Percentiles rank a stretch among this genome's conserved stretches.
These are phyloP conservation scores for Microplitis demolitor DNA, from an alignment of 1,140 invertebrate genomes.

Conservation along the genomic window DNA sequence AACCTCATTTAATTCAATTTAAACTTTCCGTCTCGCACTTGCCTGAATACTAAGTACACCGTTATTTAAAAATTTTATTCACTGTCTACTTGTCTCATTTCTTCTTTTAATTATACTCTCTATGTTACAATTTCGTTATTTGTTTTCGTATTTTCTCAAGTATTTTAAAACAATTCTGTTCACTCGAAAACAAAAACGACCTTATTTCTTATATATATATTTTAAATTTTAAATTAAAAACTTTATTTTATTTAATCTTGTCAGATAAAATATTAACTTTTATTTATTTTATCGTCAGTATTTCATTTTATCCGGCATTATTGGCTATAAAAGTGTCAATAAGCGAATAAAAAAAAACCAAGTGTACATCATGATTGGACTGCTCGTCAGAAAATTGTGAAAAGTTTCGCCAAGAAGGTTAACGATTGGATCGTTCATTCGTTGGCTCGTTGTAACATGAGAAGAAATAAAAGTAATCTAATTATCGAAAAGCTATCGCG, in stretches of 20 bases:
- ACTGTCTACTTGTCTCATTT: neutral
- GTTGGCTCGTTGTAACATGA: neutral
- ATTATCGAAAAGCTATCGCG: neutral
- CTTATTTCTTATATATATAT: neutral
- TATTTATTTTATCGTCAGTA: neutral
- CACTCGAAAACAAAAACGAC: no score
- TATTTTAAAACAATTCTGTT: no score
- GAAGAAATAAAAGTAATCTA: neutral
- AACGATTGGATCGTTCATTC: neutral
- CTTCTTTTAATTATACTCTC: neutral
- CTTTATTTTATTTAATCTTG: no score
- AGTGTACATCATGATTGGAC: neutral
- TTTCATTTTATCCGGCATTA: neutral
- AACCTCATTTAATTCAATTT: constrained; percentile 21
- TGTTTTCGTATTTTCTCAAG: no score
- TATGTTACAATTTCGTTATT: neutral
- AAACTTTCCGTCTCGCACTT: neutral
- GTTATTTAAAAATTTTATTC: constrained; percentile 1
- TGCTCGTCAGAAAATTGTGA: neutral
- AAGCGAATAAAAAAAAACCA: neutral
- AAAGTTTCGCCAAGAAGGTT: neutral
- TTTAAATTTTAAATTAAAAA: neutral
- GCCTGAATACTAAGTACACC: neutral
- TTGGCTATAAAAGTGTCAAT: no score
- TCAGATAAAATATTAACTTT: no score